Conservation (phyloP, 2,888 invertebrate genomes). For the Glaucopsyche alexis region DNA sequence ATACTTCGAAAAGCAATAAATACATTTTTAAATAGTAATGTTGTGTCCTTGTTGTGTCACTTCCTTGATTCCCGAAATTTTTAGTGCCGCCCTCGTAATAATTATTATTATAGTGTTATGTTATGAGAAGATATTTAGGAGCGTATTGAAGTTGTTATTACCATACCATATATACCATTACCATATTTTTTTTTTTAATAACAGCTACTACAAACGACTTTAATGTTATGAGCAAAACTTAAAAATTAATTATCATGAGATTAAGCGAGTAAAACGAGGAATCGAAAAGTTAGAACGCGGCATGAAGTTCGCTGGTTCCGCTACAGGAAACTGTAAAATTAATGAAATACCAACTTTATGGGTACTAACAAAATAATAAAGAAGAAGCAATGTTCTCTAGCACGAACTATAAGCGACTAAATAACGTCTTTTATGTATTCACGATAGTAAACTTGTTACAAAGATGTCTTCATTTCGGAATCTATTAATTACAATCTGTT, state of each 20-base stretch:
- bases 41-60: too few species aligned
- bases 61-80: too few species aligned
- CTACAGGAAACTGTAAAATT: slow-evolving; percentile 8
- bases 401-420: slow-evolving; percentile 6
- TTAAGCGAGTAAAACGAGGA: slow-evolving; percentile 10
- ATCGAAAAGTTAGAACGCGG: not conserved
- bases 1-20: too few species aligned
- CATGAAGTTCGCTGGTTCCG: slow-evolving; percentile 10
- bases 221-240: not conserved
- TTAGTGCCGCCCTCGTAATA: too few species aligned
- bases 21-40: too few species aligned
- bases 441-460: not conserved
- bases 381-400: not conserved
- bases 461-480: not conserved
- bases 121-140: too few species aligned
- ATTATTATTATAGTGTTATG: too few species aligned
- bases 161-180: too few species aligned
- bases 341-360: slow-evolving; percentile 18
- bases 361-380: slow-evolving; percentile 8
- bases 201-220: not conserved
- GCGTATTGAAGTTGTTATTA: too few species aligned
- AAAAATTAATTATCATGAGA: not conserved
- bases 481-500: too few species aligned
- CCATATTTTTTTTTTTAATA: too few species aligned
- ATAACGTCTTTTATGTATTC: not conserved